Evolutionary conservation across 2,888 invertebrate genomes (phyloP), one percentile per base, ranked within the genome.

Genomic region (Cryptus armator): DNA sequence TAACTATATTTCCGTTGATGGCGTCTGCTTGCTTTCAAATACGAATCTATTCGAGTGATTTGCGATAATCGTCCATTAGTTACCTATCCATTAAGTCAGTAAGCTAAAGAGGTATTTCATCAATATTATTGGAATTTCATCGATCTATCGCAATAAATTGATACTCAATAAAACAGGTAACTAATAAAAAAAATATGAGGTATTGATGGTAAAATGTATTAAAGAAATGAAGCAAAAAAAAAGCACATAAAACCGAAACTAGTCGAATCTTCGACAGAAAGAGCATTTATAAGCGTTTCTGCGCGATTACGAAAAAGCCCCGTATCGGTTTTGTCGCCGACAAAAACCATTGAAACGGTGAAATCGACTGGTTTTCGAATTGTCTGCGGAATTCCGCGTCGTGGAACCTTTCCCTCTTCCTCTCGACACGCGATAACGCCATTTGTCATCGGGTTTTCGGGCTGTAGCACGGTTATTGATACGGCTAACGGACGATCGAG

Each of bases 341-440:
- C 10, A 43, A 44, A 37, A 84, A 84, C 75, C 71, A n/a, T 62
- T 62, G 62, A 12, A 32, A 76, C 77, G 83, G 83, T 88, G 82
- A 85, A 87, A 87, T 87, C 86, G 86, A 86, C 76, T 85, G 80
- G 84, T 79, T 32, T n/a, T 64, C 84, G 86, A 85, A 88, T 88
- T 84, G 87, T 88, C 87, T 83, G 81, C 86, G 87, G 86, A 88
- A 86, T 88, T 88, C 85, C 82, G 81, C 85, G 66, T 84, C 82
- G 82, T 66, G 62, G 75, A 64, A 75, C 66, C 53, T 64, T 51
- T 59, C 62, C 37, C 81, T 67, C 16, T 64, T 56, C 46, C 68
- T 64, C 62, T 80, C 64, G 48, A 72, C 72, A 78, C 59, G 66
- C 72, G 83, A 83, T 83, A 83, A 83, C 82, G 83, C 86, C 83